Conservation (phyloP, 64 coral and sea anemone genomes). For the Porites australiensis region DNA sequence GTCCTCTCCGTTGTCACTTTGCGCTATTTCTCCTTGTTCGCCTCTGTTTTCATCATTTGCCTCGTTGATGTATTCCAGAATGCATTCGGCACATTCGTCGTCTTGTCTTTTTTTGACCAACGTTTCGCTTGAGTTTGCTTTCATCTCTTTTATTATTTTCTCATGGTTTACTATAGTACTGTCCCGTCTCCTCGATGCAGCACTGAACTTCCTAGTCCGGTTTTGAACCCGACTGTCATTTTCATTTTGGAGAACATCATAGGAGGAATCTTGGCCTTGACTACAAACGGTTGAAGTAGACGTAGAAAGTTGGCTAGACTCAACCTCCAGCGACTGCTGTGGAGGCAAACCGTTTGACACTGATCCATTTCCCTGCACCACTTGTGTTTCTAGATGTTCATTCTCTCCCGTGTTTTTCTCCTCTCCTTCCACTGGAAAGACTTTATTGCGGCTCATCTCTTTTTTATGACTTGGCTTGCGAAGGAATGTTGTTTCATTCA, state of each 20-base stretch:
- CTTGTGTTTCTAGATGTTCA: background rate
- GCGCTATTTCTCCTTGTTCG: background rate
- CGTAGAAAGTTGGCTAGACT: background rate
- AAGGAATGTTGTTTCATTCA: background rate
- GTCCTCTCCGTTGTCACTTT: background rate
- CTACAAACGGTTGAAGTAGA: background rate
- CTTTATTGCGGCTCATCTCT: conserved; percentile 25
- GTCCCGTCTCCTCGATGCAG: background rate
- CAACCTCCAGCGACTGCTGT: background rate
- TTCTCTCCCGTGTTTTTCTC: background rate
- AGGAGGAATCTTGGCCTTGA: background rate
- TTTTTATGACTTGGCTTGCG: background rate
- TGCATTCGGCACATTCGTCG: background rate
- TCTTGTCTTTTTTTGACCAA: background rate
- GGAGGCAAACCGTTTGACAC: background rate
- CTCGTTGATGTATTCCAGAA: conserved; percentile 2
- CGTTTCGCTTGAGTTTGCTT: background rate
- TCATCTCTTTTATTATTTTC: conserved; percentile 40
- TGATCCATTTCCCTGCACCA: background rate
- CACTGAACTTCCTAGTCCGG: background rate
- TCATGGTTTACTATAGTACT: conserved; percentile 19
- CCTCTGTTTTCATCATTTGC: background rate
- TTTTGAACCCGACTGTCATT: background rate
- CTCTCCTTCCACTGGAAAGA: conserved; percentile 1
- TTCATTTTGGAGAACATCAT: background rate